phyloP scores from a whole-genome alignment of 2,797 vertebrate genomes.

The Babyrousa celebensis region DNA sequence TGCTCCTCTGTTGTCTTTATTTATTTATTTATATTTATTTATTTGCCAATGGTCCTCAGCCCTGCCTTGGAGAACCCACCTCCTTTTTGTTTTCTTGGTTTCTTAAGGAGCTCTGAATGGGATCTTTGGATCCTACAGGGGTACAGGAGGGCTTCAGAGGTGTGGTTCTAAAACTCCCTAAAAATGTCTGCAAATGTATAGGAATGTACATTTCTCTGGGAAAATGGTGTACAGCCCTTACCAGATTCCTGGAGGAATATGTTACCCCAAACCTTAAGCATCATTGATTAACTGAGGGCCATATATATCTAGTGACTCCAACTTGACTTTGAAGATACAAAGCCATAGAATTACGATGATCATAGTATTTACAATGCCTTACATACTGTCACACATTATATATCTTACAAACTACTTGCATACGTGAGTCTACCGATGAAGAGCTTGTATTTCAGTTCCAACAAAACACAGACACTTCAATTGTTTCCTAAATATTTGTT shows the following conservation, averaged over 20 bases:
- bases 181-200: neutral
- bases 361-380: constrained; percentile 36
- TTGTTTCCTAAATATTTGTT: constrained; percentile 48
- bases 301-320: constrained; percentile 28
- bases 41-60: neutral
- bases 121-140: neutral
- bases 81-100: neutral
- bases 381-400: neutral
- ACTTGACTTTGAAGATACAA: neutral
- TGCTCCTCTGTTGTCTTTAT: neutral
- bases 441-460: constrained; percentile 1
- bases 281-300: neutral
- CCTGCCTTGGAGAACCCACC: neutral
- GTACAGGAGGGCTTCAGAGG: neutral
- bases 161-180: neutral
- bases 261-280: constrained; percentile 4
- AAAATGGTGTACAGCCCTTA: constrained; percentile 48
- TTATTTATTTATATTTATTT: too few relatives aligned
- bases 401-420: constrained; percentile 19
- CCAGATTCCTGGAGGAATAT: neutral
- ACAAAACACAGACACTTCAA: constrained; percentile 23
- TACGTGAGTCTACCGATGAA: neutral
- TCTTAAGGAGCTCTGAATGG: neutral
- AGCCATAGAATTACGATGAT: constrained; percentile 4
- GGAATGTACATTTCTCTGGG: neutral